These are phyloP conservation scores for Drosophila sp. DNA, from an alignment of 1,140 invertebrate species.

Conservation along the genomic window DNA sequence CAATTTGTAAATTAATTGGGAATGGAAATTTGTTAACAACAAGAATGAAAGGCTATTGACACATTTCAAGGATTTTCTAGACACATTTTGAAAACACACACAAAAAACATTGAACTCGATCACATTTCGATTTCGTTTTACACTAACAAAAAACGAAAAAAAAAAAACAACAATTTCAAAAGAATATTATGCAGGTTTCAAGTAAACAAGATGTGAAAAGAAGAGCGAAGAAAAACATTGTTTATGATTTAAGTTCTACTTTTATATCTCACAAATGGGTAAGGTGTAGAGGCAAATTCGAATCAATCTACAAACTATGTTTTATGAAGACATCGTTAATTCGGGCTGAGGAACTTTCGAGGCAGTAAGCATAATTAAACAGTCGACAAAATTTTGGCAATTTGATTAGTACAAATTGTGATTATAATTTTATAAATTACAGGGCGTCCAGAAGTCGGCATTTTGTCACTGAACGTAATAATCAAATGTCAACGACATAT, in stretches of 20 bases:
- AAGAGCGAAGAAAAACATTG: neutral
- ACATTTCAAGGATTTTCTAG: conserved; percentile 71
- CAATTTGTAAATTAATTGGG: conserved; percentile 70
- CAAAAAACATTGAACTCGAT: conserved; percentile 68
- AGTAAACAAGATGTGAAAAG: conserved; percentile 3
- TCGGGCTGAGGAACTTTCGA: too few relatives aligned
- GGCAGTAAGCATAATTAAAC: too few relatives aligned
- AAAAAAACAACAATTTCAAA: conserved; percentile 26
- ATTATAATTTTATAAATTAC: neutral
- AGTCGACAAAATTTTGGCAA: too few relatives aligned
- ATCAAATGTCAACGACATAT: conserved; percentile 61
- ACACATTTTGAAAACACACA: conserved; percentile 63
- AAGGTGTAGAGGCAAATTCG: too few relatives aligned
- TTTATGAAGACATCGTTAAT: too few relatives aligned
- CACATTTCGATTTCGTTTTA: conserved; percentile 43
- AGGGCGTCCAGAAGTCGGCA: conserved; percentile 12
- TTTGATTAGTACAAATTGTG: too few relatives aligned
- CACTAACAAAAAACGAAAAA: conserved; percentile 44
- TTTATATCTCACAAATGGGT: too few relatives aligned
- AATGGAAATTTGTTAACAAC: conserved; percentile 1
- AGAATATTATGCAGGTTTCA: conserved; percentile 16
- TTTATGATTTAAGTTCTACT: neutral
- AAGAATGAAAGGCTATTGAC: conserved; percentile 58
- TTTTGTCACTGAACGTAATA: neutral
- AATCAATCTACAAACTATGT: too few relatives aligned